Evolutionary conservation across 1,140 invertebrate genomes (phyloP), one percentile per base, ranked within the genome.

Genomic region (Lycorma delicatula): DNA sequence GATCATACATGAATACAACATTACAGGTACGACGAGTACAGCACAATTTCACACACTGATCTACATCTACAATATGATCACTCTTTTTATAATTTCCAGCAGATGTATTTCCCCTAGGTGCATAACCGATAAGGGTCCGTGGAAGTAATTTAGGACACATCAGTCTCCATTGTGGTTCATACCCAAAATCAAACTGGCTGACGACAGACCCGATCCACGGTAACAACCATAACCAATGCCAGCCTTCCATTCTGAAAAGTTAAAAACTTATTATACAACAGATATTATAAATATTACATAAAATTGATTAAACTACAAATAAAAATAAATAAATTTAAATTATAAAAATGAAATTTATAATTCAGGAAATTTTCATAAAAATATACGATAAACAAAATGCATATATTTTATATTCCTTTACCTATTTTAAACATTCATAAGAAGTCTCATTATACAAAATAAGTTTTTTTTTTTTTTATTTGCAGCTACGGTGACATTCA

Each of bases 1-100:
- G 70, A 62, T 89, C 82, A 56, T 81, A 81, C 67, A 88, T 83
- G 65, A 93, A 83, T 3, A 84, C 87, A 59, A 91, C 81, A 71
- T 93, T 86, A 68, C 90, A 93, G 1, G 69, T 63, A 1, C 75
- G 70, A 34, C 79, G 74, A 1, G 71, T 69, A 68, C 90, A 93
- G 67, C 91, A 93, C 29, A 78, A 75, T 61, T 79, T 73, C 3
- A 89, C 78, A 71, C 90, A 93, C 46, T 80, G 74, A 51, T 79
- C 77, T 3, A 84, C 67, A 13, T 74, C 75, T 46, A 70, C 75
- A 6, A 80, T 66, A 28, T 75, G 72, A 16, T 71, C 67, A 56
- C 80, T 77, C 63, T 82, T 78, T 28, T 74, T 77, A 60, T 77
- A 86, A 49, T 75, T 77, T 11, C 82, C 83, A 50, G 77, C 76